A percentile compares a stretch with the other conserved stretches of the same genome.
These are phyloP conservation scores for Diaprepes abbreviatus DNA, from an alignment of 2,888 invertebrate species.

Conservation along the genomic window DNA sequence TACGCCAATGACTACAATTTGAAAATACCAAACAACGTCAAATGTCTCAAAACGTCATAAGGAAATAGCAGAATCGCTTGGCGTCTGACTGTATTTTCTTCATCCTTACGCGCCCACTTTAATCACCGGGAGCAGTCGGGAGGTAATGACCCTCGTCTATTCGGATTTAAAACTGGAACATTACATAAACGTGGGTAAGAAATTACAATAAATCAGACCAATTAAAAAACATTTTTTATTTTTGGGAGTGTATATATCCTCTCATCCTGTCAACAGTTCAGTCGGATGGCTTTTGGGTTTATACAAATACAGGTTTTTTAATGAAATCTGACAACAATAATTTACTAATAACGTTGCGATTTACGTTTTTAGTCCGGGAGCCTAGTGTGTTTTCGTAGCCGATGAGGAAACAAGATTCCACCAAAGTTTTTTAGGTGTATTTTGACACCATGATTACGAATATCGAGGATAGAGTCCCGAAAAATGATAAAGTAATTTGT, in stretches of 20 bases:
- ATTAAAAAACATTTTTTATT: background rate
- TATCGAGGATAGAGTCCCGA: no score
- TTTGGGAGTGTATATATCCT: background rate
- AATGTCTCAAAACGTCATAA: background rate
- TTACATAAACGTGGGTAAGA: background rate
- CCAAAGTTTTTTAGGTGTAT: no score
- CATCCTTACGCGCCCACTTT: background rate
- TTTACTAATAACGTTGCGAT: no score
- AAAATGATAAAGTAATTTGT: no score
- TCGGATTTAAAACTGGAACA: background rate
- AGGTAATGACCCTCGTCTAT: constrained; percentile 5
- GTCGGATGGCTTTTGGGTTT: no score
- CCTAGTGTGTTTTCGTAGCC: no score
- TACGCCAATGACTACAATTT: background rate
- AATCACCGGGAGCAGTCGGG: background rate
- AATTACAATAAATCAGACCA: background rate
- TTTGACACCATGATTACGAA: no score
- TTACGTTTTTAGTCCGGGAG: no score
- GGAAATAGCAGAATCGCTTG: background rate
- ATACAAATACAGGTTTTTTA: no score
- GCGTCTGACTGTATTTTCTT: background rate
- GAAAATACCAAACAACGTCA: background rate
- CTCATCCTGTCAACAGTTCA: no score
- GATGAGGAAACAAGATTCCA: no score
- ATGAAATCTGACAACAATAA: no score